phyloP scores from a whole-genome alignment of 2,797 vertebrate genomes.

The Anableps anableps region DNA sequence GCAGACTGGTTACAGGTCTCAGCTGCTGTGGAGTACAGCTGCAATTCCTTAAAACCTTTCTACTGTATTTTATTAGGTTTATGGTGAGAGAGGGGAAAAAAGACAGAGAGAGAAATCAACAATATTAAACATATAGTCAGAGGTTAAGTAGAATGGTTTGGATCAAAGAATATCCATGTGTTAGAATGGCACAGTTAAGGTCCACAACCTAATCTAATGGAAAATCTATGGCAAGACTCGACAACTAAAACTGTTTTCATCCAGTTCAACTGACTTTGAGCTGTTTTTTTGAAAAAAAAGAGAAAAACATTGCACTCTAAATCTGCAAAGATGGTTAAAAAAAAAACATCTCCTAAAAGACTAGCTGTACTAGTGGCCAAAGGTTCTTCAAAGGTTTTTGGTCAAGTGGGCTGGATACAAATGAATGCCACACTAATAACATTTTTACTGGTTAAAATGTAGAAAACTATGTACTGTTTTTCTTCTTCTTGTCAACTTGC shows the following conservation, averaged over 20 bases:
- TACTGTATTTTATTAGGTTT: neutral
- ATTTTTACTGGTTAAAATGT: no score
- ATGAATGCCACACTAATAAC: no score
- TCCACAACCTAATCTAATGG: neutral
- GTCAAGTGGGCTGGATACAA: neutral
- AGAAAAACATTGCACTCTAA: neutral
- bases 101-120: no score
- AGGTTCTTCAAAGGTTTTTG: neutral
- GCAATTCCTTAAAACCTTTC: neutral
- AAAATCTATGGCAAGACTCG: neutral
- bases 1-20: neutral
- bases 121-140: neutral
- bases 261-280: neutral
- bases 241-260: neutral
- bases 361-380: no score
- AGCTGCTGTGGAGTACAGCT: neutral
- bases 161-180: neutral
- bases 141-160: neutral
- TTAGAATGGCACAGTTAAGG: neutral
- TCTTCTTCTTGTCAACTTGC: neutral
- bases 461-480: neutral
- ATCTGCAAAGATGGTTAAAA: neutral
- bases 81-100: neutral
- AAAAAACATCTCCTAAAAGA: neutral
- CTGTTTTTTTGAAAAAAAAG: neutral